phyloP scores from a whole-genome alignment of 2,113 vertebrate species.

The Neolamprologus modestus region DNA sequence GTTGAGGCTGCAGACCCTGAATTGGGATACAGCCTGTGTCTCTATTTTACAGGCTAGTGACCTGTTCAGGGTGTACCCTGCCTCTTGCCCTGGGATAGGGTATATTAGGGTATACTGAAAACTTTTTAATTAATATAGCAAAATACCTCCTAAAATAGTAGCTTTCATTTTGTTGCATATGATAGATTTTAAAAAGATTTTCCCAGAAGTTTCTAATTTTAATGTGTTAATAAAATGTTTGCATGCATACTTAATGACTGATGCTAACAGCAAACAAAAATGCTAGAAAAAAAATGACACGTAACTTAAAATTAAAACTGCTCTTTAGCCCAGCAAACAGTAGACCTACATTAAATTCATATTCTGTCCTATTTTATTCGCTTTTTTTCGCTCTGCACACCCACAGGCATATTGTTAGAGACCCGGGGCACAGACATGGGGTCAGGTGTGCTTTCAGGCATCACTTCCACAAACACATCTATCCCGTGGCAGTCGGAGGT shows the following conservation, averaged over 20 bases:
- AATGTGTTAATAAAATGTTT: not conserved
- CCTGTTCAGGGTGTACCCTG: not conserved
- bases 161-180: not conserved
- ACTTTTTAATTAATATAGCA: not conserved
- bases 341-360: not conserved
- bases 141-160: not conserved
- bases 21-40: too few species aligned
- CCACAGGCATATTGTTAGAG: not conserved
- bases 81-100: not conserved
- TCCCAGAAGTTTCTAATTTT: not conserved
- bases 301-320: not conserved
- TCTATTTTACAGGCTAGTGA: not conserved
- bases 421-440: not conserved
- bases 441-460: constrained; percentile 4
- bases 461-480: not conserved
- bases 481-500: not conserved
- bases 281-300: not conserved
- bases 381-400: fast-evolving
- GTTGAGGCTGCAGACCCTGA: too few species aligned
- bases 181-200: not conserved
- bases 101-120: not conserved
- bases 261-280: not conserved
- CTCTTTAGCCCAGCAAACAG: not conserved
- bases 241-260: not conserved
- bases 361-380: not conserved